These are phyloP conservation scores for Thaumatotibia leucotreta DNA, from an alignment of 1,140 invertebrate species.

Conservation along the genomic window DNA sequence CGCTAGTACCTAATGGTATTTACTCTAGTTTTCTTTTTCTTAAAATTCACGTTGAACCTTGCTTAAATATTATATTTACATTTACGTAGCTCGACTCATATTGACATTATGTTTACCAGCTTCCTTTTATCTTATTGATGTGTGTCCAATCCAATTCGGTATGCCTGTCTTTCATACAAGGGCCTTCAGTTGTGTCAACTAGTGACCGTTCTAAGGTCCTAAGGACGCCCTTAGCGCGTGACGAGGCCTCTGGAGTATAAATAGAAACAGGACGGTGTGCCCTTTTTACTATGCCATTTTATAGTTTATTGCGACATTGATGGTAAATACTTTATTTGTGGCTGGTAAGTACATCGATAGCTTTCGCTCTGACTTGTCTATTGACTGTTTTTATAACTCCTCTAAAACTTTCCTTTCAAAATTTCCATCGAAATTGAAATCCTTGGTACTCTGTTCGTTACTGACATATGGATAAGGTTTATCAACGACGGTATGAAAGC, in stretches of 20 bases:
- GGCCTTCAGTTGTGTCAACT: slow-evolving; percentile 41
- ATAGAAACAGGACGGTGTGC: slow-evolving; percentile 29
- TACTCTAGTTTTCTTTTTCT: too few relatives aligned
- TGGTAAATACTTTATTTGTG: slow-evolving; percentile 15
- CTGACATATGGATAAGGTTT: slow-evolving; percentile 23
- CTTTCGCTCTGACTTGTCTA: slow-evolving; percentile 34
- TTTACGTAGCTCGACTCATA: background rate
- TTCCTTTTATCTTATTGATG: background rate
- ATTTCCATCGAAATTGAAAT: background rate
- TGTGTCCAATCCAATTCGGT: slow-evolving; percentile 38
- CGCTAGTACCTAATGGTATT: too few relatives aligned
- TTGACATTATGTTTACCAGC: background rate
- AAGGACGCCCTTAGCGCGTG: slow-evolving; percentile 56
- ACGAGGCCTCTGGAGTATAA: slow-evolving; percentile 43
- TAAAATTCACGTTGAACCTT: too few relatives aligned
- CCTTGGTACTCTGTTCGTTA: background rate
- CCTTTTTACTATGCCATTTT: slow-evolving; percentile 45
- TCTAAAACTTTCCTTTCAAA: background rate
- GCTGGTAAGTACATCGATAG: background rate
- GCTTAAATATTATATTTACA: too few relatives aligned
- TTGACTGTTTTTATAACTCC: background rate
- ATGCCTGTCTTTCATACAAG: slow-evolving; percentile 36
- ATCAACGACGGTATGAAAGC: too few relatives aligned
- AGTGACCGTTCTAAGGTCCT: slow-evolving; percentile 56
- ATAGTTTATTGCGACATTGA: slow-evolving; percentile 47